Percentiles rank a stretch among this genome's conserved stretches.
These are phyloP conservation scores for Cichladusa arquata DNA, from an alignment of 2,113 vertebrate genomes.

Conservation along the genomic window DNA sequence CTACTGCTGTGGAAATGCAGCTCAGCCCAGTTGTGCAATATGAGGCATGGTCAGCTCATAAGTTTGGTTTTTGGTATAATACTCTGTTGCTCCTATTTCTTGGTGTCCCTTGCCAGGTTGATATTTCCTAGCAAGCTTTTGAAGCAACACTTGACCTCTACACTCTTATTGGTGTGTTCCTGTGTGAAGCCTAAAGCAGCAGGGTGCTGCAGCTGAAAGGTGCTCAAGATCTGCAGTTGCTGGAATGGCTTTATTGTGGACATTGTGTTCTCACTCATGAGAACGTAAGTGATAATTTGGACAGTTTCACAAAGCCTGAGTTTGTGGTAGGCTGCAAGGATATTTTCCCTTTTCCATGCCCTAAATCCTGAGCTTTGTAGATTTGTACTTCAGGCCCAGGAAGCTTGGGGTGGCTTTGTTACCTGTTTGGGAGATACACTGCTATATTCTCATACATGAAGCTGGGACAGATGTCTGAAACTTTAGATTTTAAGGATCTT, in stretches of 20 bases:
- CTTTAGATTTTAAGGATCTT: neutral
- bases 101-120: neutral
- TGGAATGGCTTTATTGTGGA: neutral
- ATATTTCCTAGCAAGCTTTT: neutral
- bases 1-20: neutral
- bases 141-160: neutral
- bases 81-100: neutral
- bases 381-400: neutral
- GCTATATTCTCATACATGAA: neutral
- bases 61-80: neutral
- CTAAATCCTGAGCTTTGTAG: neutral
- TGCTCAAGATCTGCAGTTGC: neutral
- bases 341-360: neutral
- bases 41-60: neutral
- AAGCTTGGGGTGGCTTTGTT: neutral
- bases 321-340: rapidly evolving
- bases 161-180: neutral
- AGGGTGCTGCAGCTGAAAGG: neutral
- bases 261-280: neutral
- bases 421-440: neutral
- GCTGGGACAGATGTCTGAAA: neutral
- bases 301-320: neutral
- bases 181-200: neutral
- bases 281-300: neutral
- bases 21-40: neutral